These are phyloP conservation scores for Himalopsyche japonica DNA, from an alignment of 2,888 invertebrate species.

Conservation along the genomic window DNA sequence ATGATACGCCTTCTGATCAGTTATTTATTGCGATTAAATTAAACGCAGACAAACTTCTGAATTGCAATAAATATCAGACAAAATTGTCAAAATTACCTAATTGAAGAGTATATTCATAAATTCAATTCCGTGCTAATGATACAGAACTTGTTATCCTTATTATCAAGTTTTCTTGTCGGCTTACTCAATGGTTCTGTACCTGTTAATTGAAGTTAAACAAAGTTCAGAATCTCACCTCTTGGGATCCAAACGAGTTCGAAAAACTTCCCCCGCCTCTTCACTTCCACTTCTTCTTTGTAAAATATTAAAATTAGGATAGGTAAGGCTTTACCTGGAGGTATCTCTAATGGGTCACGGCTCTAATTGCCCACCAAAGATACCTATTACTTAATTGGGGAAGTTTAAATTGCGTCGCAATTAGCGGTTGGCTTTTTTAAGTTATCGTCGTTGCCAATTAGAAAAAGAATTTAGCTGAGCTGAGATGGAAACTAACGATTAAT, in stretches of 20 bases:
- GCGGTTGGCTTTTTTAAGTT: neutral
- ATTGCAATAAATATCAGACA: no score
- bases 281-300: neutral
- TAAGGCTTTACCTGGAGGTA: neutral
- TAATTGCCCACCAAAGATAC: neutral
- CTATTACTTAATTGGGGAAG: neutral
- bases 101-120: neutral
- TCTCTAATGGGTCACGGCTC: neutral
- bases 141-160: neutral
- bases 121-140: neutral
- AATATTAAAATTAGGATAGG: slow-evolving; percentile 18
- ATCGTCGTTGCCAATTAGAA: neutral
- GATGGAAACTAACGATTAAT: no score
- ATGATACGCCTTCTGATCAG: no score
- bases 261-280: neutral
- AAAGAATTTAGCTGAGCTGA: neutral
- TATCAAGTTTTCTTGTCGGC: neutral
- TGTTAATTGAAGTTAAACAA: slow-evolving; percentile 2
- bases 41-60: no score
- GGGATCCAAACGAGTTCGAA: neutral
- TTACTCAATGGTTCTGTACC: neutral
- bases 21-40: no score
- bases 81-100: no score
- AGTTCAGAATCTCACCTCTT: slow-evolving; percentile 4
- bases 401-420: neutral